Base-by-base conservation (phyloP, 2,113 vertebrate species). In the Onychostruthus taczanowskii region DNA sequence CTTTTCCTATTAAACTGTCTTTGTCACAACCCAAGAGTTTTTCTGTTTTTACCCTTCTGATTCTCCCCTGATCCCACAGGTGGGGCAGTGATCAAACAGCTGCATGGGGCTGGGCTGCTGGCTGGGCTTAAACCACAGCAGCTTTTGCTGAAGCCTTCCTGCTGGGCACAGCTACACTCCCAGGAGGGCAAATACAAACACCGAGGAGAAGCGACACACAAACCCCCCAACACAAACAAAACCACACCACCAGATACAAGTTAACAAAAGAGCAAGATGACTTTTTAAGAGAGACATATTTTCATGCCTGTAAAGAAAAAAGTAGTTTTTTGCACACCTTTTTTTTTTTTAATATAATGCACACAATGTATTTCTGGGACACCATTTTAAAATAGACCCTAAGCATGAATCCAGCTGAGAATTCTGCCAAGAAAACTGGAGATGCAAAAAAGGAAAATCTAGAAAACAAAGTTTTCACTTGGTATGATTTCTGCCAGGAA, bases 61-160 rank as follows among this genome's bases (percentile, higher is more conserved):
- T n/a, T 39, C 28, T 26, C 28, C 10, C 61, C 52, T 0, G 0
- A 0, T 39, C 23, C 46, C 30, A 33, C 33, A n/a, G 52, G 28
- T 44, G 53, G 46, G 52, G 22, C 19, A 82, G 7, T 21, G 23
- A 89, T 19, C 0, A 1, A 58, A 43, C 0, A 2, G 50, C 30
- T 79, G 7, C 0, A 0, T 49, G 43, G 27, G 47, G 58, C 30
- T 80, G 39, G n/a, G n/a, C 41, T 70, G 33, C 46, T 78, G 47
- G 8, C n/a, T 70, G 47, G 24, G 27, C 35, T 46, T 26, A 61
- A 52, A 61, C 39, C 27, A 41, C 17, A 15, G 9, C 24, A 64
- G n/a, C 16, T 69, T 63, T 8, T 61, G 37, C 24, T 35, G 55
- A 91, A 69, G 23, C 41, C 50, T 66, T 52, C 41, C 35, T 55